These are phyloP conservation scores for Eudorcas thomsonii DNA, from an alignment of 2,113 vertebrate species.

Conservation along the genomic window DNA sequence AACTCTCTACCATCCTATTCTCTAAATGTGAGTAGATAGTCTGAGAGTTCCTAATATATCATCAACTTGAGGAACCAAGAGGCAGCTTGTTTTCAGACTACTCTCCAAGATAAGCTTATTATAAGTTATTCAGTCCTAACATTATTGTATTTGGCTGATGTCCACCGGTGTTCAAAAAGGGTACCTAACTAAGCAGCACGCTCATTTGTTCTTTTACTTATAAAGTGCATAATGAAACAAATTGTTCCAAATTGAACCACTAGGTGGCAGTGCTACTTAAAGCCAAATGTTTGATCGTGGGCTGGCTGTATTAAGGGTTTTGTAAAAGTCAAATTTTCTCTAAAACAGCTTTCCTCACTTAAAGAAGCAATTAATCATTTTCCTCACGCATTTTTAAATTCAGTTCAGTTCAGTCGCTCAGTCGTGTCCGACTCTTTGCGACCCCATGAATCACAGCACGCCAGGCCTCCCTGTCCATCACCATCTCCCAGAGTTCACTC, in stretches of 20 bases:
- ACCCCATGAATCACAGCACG: no score
- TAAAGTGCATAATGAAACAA: neutral
- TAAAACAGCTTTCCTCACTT: neutral
- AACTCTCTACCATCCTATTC: neutral
- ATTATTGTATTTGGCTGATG: neutral
- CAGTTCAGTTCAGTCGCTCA: no score
- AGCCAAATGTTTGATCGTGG: neutral
- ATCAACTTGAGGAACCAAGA: conserved; percentile 2
- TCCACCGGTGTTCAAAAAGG: neutral
- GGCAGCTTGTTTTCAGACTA: conserved; percentile 1
- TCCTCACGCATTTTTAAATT: neutral
- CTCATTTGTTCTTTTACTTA: neutral
- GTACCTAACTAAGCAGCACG: neutral
- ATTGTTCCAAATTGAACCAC: neutral
- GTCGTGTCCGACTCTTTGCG: no score
- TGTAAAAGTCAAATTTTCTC: neutral
- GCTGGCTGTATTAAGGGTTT: neutral
- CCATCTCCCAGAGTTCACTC: no score
- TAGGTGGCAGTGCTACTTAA: conserved; percentile 60
- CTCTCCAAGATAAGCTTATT: neutral
- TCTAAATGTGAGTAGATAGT: neutral
- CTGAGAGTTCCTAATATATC: neutral
- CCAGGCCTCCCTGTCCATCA: no score
- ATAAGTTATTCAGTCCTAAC: neutral
- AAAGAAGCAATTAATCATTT: neutral